Conservation (phyloP, 2,113 vertebrate genomes). For the Neomonachus schauinslandi region DNA sequence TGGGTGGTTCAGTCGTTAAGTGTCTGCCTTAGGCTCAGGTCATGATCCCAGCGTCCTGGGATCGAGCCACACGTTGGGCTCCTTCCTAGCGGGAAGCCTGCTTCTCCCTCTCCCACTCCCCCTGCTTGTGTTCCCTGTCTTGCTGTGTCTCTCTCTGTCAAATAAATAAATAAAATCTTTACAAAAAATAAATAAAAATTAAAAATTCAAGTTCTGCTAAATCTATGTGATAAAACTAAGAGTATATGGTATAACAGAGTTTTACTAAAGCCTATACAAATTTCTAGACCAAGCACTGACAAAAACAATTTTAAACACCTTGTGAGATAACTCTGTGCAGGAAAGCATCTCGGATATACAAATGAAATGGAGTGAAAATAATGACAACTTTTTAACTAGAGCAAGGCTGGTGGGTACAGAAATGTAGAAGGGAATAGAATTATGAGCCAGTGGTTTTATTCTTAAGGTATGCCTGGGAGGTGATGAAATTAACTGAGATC, state of each 20-base stretch:
- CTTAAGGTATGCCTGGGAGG: neutral
- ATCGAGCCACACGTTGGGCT: too few relatives aligned
- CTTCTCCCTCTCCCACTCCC: too few relatives aligned
- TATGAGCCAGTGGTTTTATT: neutral
- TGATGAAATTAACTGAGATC: neutral
- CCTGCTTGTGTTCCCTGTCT: too few relatives aligned
- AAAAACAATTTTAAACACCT: neutral
- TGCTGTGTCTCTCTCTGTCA: too few relatives aligned
- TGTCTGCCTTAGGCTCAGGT: too few relatives aligned
- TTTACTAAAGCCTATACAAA: neutral
- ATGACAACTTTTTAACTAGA: neutral
- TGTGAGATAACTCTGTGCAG: neutral
- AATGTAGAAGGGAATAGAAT: too few relatives aligned
- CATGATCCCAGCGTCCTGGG: too few relatives aligned
- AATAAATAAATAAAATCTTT: too few relatives aligned
- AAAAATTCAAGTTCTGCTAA: neutral
- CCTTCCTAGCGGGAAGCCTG: too few relatives aligned
- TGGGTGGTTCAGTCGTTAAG: too few relatives aligned
- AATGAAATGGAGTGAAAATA: neutral
- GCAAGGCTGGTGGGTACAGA: too few relatives aligned
- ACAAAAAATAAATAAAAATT: neutral
- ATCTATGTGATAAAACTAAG: neutral
- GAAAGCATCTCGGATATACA: neutral
- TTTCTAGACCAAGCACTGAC: neutral
- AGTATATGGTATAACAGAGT: neutral